phyloP scores from a whole-genome alignment of 2,113 vertebrate species.

The Cinclus cinclus region DNA sequence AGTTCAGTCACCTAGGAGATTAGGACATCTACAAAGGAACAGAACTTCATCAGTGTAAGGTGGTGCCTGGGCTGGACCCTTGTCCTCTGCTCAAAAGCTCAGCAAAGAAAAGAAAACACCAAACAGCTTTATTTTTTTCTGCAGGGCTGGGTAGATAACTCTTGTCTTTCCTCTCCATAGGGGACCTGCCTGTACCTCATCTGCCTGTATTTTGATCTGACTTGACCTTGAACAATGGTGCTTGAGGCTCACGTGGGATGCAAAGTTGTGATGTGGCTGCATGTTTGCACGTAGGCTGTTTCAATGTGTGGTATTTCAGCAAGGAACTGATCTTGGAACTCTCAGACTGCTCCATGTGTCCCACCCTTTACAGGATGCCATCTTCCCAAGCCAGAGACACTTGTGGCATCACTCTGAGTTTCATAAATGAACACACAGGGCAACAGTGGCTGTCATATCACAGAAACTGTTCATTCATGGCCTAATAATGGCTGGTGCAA shows the following conservation, averaged over 20 bases:
- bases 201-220: not conserved
- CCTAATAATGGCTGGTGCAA: not conserved
- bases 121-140: not conserved
- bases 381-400: not conserved
- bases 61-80: not conserved
- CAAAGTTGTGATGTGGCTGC: not conserved
- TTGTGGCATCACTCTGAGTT: not conserved
- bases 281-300: rapidly evolving
- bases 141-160: not conserved
- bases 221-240: not conserved
- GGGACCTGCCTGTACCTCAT: not conserved
- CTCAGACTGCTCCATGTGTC: not conserved
- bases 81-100: not conserved
- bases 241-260: not conserved
- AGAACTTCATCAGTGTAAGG: not conserved
- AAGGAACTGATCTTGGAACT: not conserved
- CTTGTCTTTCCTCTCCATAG: not conserved
- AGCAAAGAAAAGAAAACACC: not conserved
- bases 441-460: not conserved
- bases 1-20: not conserved
- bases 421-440: not conserved
- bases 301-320: not conserved
- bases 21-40: not conserved
- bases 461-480: not conserved
- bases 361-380: not conserved